Base-by-base conservation (phyloP, 2,888 invertebrate genomes). In the Cheilosia impressa region DNA sequence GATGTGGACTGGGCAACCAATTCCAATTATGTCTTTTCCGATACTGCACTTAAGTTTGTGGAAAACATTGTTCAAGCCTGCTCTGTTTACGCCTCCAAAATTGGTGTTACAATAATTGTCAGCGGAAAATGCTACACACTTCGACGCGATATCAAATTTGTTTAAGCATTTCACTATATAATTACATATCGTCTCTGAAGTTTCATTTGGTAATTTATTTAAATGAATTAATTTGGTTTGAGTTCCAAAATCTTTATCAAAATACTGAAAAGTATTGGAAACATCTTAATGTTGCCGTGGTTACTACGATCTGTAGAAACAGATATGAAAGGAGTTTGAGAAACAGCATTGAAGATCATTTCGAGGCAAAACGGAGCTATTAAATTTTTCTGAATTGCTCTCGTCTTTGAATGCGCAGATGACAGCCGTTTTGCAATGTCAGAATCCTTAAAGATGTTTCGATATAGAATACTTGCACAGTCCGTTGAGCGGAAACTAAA, bases 321-420 rank as follows among this genome's bases (percentile, higher is more conserved):
- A 4, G 68, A 68, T 43, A 68, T 43, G n/a, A 52, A 68, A 22
- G 53, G 43, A 43, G 45, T 68, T 43, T 43, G 53, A 38, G n/a
- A 13, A 24, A 68, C 41, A 43, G n/a, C 68, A 7, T 41, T 68
- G 7, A 55, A 53, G 34, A 68, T 43, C 31, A 31, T 31, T 31
- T 31, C 31, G 5, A 27, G 27, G 27, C 27, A 69, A 55, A 69
- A 69, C 0, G 57, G 69, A 34, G 69, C 57, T 69, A 69, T 69
- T 27, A 69, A 57, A 69, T 69, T 31, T 22, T 69, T 69, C 38
- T 57, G 45, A 19, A 69, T 69, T 58, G 69, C 45, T 53, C 58
- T 69, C 4, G 69, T 57, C 45, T 58, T 69, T 47, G 69, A 58
- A n/a, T 69, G 69, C n/a, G 45, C 69, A 24, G 45, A 58, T 17